Conservation (phyloP, 2,888 invertebrate species). For the Graphium colonna region DNA sequence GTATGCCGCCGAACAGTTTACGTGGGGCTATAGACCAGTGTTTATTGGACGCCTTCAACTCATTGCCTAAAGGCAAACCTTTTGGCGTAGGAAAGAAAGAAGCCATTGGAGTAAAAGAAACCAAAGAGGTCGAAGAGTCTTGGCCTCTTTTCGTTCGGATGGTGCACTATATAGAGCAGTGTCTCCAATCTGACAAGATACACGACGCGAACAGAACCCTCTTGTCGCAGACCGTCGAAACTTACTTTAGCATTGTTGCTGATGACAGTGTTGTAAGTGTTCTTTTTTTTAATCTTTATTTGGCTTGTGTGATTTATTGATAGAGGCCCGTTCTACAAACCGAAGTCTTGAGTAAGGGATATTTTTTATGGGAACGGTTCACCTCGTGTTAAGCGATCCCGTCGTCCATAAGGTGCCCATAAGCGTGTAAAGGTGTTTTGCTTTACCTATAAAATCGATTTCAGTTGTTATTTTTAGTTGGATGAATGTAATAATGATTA, state of each 20-base stretch:
- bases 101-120: not conserved
- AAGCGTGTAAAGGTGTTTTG: too few relatives aligned
- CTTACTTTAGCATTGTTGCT: slow-evolving; percentile 59
- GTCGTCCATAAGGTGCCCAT: too few relatives aligned
- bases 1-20: slow-evolving; percentile 78
- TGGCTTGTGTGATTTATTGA: too few relatives aligned
- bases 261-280: slow-evolving; percentile 46
- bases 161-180: slow-evolving; percentile 51
- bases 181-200: slow-evolving; percentile 72
- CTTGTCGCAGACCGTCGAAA: slow-evolving; percentile 69
- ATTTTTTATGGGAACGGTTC: too few relatives aligned
- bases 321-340: too few relatives aligned
- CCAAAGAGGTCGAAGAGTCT: slow-evolving; percentile 32
- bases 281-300: too few relatives aligned
- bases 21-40: slow-evolving; percentile 75
- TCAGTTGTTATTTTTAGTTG: too few relatives aligned
- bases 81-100: not conserved
- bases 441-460: too few relatives aligned
- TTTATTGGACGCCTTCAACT: slow-evolving; percentile 53
- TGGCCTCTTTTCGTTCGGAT: slow-evolving; percentile 46
- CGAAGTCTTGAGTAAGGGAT: too few relatives aligned
- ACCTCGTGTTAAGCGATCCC: too few relatives aligned
- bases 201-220: slow-evolving; percentile 81
- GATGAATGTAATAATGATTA: too few relatives aligned
- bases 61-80: slow-evolving; percentile 29